Evolutionary conservation across 2,888 invertebrate genomes (phyloP).

Genomic region (Dinocampus coccinellae): DNA sequence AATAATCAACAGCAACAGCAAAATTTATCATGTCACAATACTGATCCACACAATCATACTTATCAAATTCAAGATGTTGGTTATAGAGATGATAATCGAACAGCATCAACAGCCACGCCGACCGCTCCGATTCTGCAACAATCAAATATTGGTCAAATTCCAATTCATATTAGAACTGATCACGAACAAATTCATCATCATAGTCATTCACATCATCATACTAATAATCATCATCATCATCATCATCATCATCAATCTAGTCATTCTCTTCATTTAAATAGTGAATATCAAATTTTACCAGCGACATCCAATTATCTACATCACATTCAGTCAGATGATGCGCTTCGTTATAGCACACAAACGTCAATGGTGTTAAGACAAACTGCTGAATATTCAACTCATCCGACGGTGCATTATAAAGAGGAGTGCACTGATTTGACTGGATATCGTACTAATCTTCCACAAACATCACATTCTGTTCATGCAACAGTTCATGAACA

Average conservation of each 20-base stretch:
- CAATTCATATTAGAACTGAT: conserved; percentile 42
- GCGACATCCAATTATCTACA: conserved; percentile 17
- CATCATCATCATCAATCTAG: conserved; percentile 71
- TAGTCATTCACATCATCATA: no score
- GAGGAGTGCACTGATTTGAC: conserved; percentile 71
- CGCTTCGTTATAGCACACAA: conserved; percentile 22
- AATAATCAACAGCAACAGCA: conserved; percentile 68
- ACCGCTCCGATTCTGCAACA: conserved; percentile 53
- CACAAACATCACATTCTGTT: conserved; percentile 66
- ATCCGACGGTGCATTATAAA: conserved; percentile 71
- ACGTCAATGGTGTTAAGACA: conserved; percentile 38
- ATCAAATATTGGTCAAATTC: conserved; percentile 32
- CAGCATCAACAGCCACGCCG: conserved; percentile 33
- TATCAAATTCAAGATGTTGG: conserved; percentile 59
- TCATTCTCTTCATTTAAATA: not conserved
- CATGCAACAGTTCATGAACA: conserved; percentile 71
- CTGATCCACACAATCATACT: conserved; percentile 67
- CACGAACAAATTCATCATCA: conserved; percentile 60
- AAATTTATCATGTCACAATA: conserved; percentile 33
- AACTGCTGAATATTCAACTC: conserved; percentile 64
- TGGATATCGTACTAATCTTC: conserved; percentile 59
- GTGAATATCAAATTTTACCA: conserved; percentile 17
- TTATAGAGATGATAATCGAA: conserved; percentile 55
- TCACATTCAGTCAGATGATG: conserved; percentile 15
- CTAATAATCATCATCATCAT: conserved; percentile 67